A percentile compares a stretch with the other conserved stretches of the same genome.
Evolutionary conservation across 2,888 invertebrate genomes (phyloP).

Genomic region (Nezara viridula): DNA sequence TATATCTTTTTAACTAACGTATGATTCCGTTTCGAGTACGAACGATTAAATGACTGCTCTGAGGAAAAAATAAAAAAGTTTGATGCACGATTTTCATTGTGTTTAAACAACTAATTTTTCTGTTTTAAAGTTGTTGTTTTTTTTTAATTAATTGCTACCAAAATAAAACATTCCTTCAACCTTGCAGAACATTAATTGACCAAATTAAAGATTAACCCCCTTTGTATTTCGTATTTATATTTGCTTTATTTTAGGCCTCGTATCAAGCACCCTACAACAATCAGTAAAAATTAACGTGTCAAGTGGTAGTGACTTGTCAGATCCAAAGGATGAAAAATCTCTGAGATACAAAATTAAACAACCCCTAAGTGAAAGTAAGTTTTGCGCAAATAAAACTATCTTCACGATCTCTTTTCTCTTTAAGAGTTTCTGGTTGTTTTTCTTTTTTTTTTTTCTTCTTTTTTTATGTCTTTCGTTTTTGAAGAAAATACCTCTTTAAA

Average conservation of each 20-base stretch:
- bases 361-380: slow-evolving; percentile 58
- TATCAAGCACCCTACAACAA: slow-evolving; percentile 68
- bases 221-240: slow-evolving; percentile 41
- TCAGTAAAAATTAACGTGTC: slow-evolving; percentile 71
- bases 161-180: background rate
- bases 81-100: slow-evolving; percentile 27
- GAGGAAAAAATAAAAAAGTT: background rate
- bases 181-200: background rate
- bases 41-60: background rate
- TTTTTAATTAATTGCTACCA: background rate
- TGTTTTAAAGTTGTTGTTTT: background rate
- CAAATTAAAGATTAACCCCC: background rate
- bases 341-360: slow-evolving; percentile 59
- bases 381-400: slow-evolving; percentile 1
- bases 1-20: background rate
- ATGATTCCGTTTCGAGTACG: background rate
- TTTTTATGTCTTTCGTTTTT: too few species aligned
- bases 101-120: background rate
- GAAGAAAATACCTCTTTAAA: background rate
- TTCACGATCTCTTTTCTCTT: slow-evolving; percentile 7
- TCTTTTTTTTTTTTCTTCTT: background rate
- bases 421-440: background rate
- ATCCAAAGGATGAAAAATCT: slow-evolving; percentile 60
- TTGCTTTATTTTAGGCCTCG: slow-evolving; percentile 64
- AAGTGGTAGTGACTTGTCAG: slow-evolving; percentile 64